Percentiles rank a stretch among this genome's conserved stretches.
phyloP scores from a whole-genome alignment of 2,113 vertebrate species.

The Orthonyx spaldingii region DNA sequence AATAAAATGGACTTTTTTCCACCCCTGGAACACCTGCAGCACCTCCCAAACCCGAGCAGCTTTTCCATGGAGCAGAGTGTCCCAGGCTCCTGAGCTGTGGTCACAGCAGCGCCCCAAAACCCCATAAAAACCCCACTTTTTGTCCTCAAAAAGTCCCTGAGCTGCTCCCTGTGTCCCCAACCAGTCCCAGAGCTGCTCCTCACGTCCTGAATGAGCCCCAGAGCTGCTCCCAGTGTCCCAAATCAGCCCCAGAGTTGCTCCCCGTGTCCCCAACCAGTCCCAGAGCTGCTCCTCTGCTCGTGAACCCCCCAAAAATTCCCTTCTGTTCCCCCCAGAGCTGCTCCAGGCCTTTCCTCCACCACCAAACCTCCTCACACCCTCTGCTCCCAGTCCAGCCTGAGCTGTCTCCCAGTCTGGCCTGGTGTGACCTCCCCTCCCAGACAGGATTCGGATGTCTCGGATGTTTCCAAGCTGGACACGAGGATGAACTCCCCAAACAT shows the following conservation, averaged over 20 bases:
- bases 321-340: too few relatives aligned
- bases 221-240: too few relatives aligned
- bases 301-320: neutral
- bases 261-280: neutral
- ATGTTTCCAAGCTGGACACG: neutral
- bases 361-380: neutral
- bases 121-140: too few relatives aligned
- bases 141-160: neutral
- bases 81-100: neutral
- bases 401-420: neutral
- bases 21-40: neutral
- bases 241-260: neutral
- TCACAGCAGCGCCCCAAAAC: neutral
- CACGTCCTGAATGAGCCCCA: too few relatives aligned
- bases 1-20: neutral
- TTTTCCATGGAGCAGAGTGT: accelerated
- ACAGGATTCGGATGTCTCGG: neutral
- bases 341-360: neutral
- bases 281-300: neutral
- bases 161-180: too few relatives aligned
- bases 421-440: neutral
- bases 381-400: neutral
- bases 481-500: neutral
- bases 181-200: neutral
- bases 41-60: neutral